Evolutionary conservation across 2,113 vertebrate genomes (phyloP), one percentile per base, ranked within the genome.

Genomic region (Murina feae): DNA sequence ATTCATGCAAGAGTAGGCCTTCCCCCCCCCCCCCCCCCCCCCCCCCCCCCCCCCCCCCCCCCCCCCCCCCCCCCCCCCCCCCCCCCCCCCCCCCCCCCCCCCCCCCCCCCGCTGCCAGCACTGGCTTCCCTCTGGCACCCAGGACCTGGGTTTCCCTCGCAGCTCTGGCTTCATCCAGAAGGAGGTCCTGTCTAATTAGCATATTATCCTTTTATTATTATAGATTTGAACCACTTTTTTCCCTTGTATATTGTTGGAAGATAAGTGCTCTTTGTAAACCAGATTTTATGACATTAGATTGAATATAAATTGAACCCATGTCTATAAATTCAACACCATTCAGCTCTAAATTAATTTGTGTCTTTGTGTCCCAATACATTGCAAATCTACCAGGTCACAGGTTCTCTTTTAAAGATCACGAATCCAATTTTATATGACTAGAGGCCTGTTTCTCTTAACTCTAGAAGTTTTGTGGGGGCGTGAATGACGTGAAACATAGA

Each of bases 241-340:
- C 12, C 16, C 42, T 75, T 51, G 30, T 47, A 12, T 88, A 20
- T 90, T 83, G 20, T 68, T 89, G 72, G 72, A 51, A 47, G n/a
- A 82, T 93, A 51, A 84, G 44, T 90, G 44, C 55, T 95, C 44
- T 92, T 88, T 71, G 81, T 78, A 86, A 90, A 44, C 13, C 14
- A 30, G 6, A 21, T 80, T 89, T 95, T 37, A 44, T 69, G 58
- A 80, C 9, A 42, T 79, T 75, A 93, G 94, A 84, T 66, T 79
- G 30, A 93, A 76, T 42, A 44, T 75, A 75, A 95, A 76, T 71
- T 18, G 23, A 93, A 20, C 37, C 42, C 14, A 9, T 25, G 51
- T 82, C 83, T 91, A 2, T 72, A 39, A 44, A 39, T 93, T 89
- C 68, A 49, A 75, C 86, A 39, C 53, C 75, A 53, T 82, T 83